These are phyloP conservation scores for Zoanthus sansibaricus DNA, from an alignment of 92 coral and sea anemone genomes.

Conservation along the genomic window DNA sequence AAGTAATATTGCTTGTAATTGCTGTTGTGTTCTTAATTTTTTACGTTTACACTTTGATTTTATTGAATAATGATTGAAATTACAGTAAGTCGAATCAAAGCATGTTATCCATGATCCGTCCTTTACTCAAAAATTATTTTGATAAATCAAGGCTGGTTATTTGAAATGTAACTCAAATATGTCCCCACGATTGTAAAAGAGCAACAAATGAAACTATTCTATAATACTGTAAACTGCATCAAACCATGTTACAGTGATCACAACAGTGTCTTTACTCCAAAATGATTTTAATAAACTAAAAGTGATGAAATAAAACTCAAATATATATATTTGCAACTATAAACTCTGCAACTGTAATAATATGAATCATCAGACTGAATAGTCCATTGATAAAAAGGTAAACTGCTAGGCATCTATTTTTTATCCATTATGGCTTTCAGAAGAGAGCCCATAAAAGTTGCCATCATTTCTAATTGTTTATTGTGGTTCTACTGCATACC, in stretches of 20 bases:
- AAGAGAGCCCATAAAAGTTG: constrained; percentile 58
- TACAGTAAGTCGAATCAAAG: neutral
- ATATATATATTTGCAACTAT: neutral
- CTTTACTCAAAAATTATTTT: neutral
- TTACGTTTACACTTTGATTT: neutral
- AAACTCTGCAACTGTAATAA: neutral
- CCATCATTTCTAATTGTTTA: constrained; percentile 64
- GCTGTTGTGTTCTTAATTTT: constrained; percentile 21
- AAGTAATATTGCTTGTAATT: constrained; percentile 35
- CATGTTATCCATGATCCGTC: neutral
- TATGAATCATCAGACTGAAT: neutral
- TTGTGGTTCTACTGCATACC: constrained; percentile 54
- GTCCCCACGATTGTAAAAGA: neutral
- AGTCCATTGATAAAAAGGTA: neutral
- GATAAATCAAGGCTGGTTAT: neutral
- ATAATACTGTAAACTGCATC: neutral
- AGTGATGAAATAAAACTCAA: neutral
- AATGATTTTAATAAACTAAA: neutral
- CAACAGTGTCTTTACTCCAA: neutral
- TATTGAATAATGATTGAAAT: constrained; percentile 2
- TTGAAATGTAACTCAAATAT: neutral
- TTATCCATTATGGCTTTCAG: constrained; percentile 58
- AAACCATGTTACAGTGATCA: neutral
- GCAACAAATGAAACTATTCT: neutral
- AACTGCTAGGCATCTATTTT: constrained; percentile 34